Base-by-base conservation (phyloP, 53 echinoderm and acorn worm genomes). In the Henricia sp. region DNA sequence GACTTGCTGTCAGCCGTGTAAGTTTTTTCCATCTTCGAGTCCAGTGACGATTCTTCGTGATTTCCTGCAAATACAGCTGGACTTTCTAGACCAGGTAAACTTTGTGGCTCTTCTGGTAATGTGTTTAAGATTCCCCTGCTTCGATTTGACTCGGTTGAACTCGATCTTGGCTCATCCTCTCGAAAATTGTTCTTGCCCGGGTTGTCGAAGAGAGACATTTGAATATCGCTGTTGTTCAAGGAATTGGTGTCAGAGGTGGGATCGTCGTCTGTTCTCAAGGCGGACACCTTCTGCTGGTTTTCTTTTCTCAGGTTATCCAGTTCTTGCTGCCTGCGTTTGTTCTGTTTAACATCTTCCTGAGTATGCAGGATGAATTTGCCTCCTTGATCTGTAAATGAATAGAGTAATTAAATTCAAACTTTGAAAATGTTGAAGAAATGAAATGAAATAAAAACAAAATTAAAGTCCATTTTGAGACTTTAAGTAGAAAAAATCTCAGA, bases 291-390 rank as follows among this genome's bases (percentile, higher is more conserved):
- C 43, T 71, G 62, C 37, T 89, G 83, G 19, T 77, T 86, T 53
- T 86, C 80, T 52, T 44, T 67, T 19, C 72, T 67, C 11, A 94
- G 64, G 43, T 84, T 66, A 19, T 94, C 89, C 38, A 94, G 70
- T 48, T 91, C 94, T 25, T 86, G 74, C 71, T 65, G 82, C 29
- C 86, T 83, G 23, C 91, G 60, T 63, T 83, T 85, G 76, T 78
- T 83, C 59, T 72, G 88, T 38, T 84, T 83, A 25, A 74, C 83
- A 19, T 91, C 76, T 43, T 91, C 74, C 33, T 43, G 82, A 16
- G 82, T 77, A 27, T 87, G 86, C 32, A 87, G 56, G 28, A 53
- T 36, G 68, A 86, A 87, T 40, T 82, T 71, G 42, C 87, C 88
- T 54, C 84, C 83, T 38, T 38, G 33, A 74, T 83, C 84, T 91